phyloP scores from a whole-genome alignment of 2,888 invertebrate species.

The Drosophila subquinaria region DNA sequence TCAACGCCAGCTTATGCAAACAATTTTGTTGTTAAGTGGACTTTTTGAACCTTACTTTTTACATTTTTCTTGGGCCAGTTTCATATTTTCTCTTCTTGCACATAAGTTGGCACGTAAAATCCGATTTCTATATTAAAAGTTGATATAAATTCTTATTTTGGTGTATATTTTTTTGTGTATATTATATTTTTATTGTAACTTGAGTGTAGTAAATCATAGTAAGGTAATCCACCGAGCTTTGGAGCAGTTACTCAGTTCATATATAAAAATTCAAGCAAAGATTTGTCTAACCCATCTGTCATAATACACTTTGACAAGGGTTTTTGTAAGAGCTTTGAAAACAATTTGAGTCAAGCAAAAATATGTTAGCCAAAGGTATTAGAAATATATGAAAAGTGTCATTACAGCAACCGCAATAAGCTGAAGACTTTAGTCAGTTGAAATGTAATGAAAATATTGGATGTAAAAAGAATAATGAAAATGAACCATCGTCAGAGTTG shows the following conservation, averaged over 20 bases:
- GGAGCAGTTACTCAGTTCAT: conserved; percentile 29
- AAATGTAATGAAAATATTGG: no score
- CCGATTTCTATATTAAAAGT: conserved; percentile 43
- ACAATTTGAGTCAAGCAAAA: conserved; percentile 13
- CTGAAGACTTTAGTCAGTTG: neutral
- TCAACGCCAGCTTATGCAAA: conserved; percentile 47
- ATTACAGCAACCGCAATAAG: neutral
- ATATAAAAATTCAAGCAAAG: conserved; percentile 5
- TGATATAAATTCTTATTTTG: conserved; percentile 1
- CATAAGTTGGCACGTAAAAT: conserved; percentile 64
- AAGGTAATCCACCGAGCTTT: conserved; percentile 41
- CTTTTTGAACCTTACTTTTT: conserved; percentile 57
- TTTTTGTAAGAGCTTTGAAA: conserved; percentile 24
- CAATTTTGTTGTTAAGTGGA: conserved; percentile 67
- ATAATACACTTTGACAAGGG: conserved; percentile 48
- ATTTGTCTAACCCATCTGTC: conserved; percentile 45
- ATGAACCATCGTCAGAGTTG: no score
- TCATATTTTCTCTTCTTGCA: conserved; percentile 63
- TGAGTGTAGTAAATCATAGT: conserved; percentile 44
- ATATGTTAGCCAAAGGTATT: neutral
- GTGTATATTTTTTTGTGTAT: conserved; percentile 5
- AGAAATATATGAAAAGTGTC: neutral
- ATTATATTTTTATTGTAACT: conserved; percentile 11
- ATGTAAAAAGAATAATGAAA: no score
- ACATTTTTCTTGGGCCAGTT: conserved; percentile 39